These are phyloP conservation scores for Eremobia ochroleuca DNA, from an alignment of 2,888 invertebrate species.

Conservation along the genomic window DNA sequence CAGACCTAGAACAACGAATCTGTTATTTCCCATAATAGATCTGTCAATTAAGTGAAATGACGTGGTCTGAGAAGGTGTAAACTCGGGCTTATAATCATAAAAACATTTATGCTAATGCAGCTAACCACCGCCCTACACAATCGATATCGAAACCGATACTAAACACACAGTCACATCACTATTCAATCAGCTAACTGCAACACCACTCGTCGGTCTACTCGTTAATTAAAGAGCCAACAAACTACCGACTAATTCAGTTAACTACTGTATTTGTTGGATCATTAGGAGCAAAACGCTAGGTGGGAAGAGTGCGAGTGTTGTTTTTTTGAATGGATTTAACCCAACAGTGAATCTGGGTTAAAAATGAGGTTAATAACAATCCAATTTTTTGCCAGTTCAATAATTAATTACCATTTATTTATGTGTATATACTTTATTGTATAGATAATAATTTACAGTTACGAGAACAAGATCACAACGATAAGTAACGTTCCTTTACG, in stretches of 20 bases:
- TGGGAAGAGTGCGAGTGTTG: not conserved
- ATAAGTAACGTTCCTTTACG: no score
- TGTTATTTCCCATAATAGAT: not conserved
- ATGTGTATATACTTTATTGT: no score
- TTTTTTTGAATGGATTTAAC: not conserved
- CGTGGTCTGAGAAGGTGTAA: no score
- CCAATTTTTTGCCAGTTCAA: not conserved
- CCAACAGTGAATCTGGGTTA: not conserved
- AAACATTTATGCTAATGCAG: not conserved
- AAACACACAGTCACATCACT: conserved; percentile 60
- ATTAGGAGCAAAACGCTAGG: conserved; percentile 42
- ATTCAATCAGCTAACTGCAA: conserved; percentile 68
- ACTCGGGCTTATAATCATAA: not conserved
- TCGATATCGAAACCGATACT: conserved; percentile 23
- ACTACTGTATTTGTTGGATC: conserved; percentile 67
- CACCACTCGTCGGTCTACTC: conserved; percentile 69
- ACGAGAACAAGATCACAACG: no score
- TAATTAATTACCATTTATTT: not conserved
- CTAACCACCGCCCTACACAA: not conserved
- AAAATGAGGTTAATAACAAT: not conserved
- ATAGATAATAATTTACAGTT: no score
- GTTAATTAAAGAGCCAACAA: conserved; percentile 78
- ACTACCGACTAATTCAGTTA: conserved; percentile 67
- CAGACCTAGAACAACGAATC: not conserved
- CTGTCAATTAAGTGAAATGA: no score